Conservation (phyloP, 1,140 invertebrate species). For the Psix sp. region DNA sequence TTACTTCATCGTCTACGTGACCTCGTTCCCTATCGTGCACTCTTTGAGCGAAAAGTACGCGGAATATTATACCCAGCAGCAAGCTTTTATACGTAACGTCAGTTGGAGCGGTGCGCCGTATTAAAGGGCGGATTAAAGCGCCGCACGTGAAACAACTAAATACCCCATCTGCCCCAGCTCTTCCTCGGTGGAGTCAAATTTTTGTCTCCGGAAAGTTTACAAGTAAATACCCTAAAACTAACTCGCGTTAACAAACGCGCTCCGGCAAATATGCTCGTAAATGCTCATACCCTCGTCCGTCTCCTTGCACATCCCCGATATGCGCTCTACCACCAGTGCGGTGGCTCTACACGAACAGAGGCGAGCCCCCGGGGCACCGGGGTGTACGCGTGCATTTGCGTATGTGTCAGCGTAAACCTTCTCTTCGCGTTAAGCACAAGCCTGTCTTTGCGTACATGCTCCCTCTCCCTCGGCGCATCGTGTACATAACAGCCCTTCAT, state of each 20-base stretch:
- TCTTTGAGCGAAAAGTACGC: background rate
- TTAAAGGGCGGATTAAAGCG: slow-evolving; percentile 1
- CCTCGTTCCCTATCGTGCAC: background rate
- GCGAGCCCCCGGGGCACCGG: slow-evolving; percentile 14
- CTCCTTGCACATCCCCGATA: slow-evolving; percentile 14
- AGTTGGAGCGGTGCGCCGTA: background rate
- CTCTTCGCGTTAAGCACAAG: slow-evolving; percentile 42
- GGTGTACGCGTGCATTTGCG: slow-evolving; percentile 20
- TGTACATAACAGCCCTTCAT: slow-evolving; percentile 19
- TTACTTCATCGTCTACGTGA: slow-evolving; percentile 16
- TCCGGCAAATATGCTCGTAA: slow-evolving; percentile 31
- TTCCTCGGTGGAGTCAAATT: slow-evolving; percentile 22
- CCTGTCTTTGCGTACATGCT: slow-evolving; percentile 20
- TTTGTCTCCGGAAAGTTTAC: slow-evolving; percentile 35
- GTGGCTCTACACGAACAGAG: slow-evolving; percentile 4
- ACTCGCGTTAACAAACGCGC: slow-evolving; percentile 24
- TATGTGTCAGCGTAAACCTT: slow-evolving; percentile 44
- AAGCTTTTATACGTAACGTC: slow-evolving; percentile 2
- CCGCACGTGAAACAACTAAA: slow-evolving; percentile 19
- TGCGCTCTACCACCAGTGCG: slow-evolving; percentile 5
- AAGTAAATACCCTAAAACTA: slow-evolving; percentile 43
- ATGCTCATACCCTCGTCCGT: slow-evolving; percentile 26
- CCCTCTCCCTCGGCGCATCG: background rate
- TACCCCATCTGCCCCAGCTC: slow-evolving; percentile 14
- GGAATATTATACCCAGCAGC: background rate